A percentile compares a stretch with the other conserved stretches of the same genome.
Conservation (phyloP, 2,113 vertebrate genomes). For the Pipra filicauda region DNA sequence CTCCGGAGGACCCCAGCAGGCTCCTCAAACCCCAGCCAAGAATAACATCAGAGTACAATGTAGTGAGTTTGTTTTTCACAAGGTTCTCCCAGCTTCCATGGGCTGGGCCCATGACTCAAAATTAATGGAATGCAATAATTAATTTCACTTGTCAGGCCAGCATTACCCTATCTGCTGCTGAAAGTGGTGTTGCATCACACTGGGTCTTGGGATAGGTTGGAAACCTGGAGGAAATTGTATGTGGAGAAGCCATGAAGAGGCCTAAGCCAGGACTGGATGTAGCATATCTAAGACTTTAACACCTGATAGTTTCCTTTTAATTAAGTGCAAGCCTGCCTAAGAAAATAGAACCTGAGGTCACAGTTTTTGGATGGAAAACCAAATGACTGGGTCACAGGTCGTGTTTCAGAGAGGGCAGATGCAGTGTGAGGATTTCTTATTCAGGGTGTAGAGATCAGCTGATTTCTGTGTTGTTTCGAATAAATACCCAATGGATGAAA, state of each 20-base stretch:
- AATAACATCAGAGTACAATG: slow-evolving; percentile 64
- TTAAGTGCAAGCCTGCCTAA: slow-evolving; percentile 10
- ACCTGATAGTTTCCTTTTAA: slow-evolving; percentile 5
- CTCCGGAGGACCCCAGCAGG: slow-evolving; percentile 54
- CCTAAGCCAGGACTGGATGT: background rate
- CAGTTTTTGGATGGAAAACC: background rate
- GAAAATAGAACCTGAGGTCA: slow-evolving; percentile 19
- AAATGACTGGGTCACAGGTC: background rate
- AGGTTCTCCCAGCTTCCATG: slow-evolving; percentile 61
- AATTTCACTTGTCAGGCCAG: slow-evolving; percentile 70
- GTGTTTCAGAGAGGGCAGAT: background rate
- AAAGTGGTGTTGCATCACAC: slow-evolving; percentile 61
- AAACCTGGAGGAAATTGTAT: slow-evolving; percentile 46
- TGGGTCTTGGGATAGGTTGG: background rate
- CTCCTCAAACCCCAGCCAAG: slow-evolving; percentile 45
- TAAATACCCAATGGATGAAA: background rate
- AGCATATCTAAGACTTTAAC: background rate
- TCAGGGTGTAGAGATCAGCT: background rate
- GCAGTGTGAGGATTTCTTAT: background rate
- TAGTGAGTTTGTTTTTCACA: slow-evolving; percentile 69
- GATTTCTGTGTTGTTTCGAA: background rate
- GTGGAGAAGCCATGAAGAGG: background rate
- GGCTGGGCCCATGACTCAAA: slow-evolving; percentile 66
- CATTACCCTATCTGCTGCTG: slow-evolving; percentile 63
- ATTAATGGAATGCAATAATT: slow-evolving; percentile 75